Conservation (phyloP, 1,140 invertebrate species). For the Euura lappo region DNA sequence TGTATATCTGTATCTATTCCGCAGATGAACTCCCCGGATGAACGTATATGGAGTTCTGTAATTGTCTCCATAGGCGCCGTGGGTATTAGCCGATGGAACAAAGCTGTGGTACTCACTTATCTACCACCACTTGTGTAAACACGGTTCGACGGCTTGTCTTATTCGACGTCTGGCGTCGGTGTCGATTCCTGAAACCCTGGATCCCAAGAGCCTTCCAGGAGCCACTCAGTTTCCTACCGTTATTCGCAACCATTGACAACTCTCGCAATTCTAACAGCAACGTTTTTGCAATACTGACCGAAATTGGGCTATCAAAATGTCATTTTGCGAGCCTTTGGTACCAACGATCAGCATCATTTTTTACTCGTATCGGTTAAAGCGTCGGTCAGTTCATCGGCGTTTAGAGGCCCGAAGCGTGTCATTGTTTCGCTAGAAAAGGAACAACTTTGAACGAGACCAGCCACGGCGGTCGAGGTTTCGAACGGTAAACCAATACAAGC, state of each 20-base stretch:
- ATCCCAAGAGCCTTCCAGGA: neutral
- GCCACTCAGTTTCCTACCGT: neutral
- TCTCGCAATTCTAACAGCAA: neutral
- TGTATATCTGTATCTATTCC: slow-evolving; percentile 29
- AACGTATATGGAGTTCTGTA: slow-evolving; percentile 54
- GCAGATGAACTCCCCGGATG: slow-evolving; percentile 45
- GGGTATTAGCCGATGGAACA: slow-evolving; percentile 5
- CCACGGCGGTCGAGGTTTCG: too few relatives aligned
- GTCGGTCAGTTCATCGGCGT: too few relatives aligned
- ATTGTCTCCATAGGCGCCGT: slow-evolving; percentile 50
- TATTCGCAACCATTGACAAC: neutral
- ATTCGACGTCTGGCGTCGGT: neutral
- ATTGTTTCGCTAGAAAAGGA: too few relatives aligned
- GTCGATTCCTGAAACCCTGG: neutral
- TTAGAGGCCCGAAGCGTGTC: too few relatives aligned
- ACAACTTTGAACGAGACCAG: too few relatives aligned
- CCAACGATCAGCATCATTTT: too few relatives aligned
- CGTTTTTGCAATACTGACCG: too few relatives aligned
- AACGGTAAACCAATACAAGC: too few relatives aligned
- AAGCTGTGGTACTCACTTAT: neutral
- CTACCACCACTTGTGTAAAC: slow-evolving; percentile 5
- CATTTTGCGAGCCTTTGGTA: too few relatives aligned
- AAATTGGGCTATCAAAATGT: too few relatives aligned
- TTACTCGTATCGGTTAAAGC: too few relatives aligned
- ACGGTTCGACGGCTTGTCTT: neutral